Base-by-base conservation (phyloP, 2,113 vertebrate genomes). In the Pteronura brasiliensis region DNA sequence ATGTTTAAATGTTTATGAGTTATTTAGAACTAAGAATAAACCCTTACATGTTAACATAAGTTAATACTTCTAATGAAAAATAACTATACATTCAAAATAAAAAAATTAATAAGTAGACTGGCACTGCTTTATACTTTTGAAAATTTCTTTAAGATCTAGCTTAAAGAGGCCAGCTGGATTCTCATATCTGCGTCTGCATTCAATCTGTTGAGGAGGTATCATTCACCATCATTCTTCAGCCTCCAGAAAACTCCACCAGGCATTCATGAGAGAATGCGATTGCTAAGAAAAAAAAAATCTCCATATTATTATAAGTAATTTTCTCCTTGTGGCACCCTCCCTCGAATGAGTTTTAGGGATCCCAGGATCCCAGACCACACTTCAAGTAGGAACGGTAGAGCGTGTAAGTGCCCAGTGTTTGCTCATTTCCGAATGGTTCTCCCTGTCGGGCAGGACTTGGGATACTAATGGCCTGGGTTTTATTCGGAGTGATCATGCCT, bases 161-260 rank as follows among this genome's bases (percentile, higher is more conserved):
- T 96, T 92, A 59, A 93, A 95, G 93, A 74, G 90, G 94, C 72
- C 71, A 96, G 69, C 96, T 95, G 79, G 83, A 96, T 93, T 95
- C 77, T 88, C 49, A 2, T 89, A 93, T 96, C 79, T 89, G 44
- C 55, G 47, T 97, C 88, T 57, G 88, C 74, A 86, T 72, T 92
- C 95, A 94, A 88, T 95, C 92, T 96, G 85, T 85, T 95, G 86
- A 90, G 81, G 86, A 90, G 81, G 29, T 81, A 88, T 81, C 76
- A 82, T 84, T 92, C 2, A 72, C 55, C n/a, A 67, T 25, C 42
- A 31, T 77, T 31, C 74, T 77, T 42, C 49, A 89, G 69, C 34
- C 92, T 91, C 89, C 23, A 7, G 88, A 96, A 96, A 95, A 91
- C 52, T 81, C 44, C 67, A 77, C 21, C 29, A 82, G 76, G 90